phyloP scores from a whole-genome alignment of 2,797 vertebrate genomes.

The Enteromius afrohamiltoni region DNA sequence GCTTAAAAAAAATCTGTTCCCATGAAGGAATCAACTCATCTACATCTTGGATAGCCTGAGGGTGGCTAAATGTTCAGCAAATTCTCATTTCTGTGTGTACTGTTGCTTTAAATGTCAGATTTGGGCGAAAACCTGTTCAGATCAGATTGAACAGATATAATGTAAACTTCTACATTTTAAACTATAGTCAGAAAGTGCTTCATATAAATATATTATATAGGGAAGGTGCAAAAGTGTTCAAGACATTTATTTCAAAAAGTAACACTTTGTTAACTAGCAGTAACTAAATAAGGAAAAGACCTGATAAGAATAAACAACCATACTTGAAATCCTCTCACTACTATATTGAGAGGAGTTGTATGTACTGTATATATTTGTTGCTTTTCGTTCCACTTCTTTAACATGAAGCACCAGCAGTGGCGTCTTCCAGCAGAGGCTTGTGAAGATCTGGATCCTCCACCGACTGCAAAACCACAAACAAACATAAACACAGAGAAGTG shows the following conservation, averaged over 20 bases:
- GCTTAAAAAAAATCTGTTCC: background rate
- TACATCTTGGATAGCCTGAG: background rate
- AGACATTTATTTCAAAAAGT: background rate
- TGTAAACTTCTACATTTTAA: background rate
- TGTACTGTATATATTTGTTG: background rate
- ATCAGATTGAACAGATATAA: background rate
- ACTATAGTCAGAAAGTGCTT: too few relatives aligned
- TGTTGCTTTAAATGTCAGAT: background rate
- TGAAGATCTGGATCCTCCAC: constrained; percentile 50
- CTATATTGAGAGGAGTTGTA: background rate
- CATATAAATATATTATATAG: background rate
- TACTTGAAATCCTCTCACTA: background rate
- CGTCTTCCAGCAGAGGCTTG: constrained; percentile 64
- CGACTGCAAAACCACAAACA: constrained; percentile 50
- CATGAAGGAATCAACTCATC: background rate
- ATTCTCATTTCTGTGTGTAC: background rate
- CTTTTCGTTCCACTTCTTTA: constrained; percentile 31
- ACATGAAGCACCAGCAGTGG: constrained; percentile 10
- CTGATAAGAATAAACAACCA: background rate
- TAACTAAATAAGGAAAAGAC: background rate
- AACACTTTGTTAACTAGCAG: background rate
- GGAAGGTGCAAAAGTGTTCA: background rate
- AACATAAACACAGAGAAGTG: background rate
- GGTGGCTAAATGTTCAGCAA: background rate
- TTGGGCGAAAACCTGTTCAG: background rate